These are phyloP conservation scores for Tachystola acroxantha DNA, from an alignment of 2,888 invertebrate genomes.

Conservation along the genomic window DNA sequence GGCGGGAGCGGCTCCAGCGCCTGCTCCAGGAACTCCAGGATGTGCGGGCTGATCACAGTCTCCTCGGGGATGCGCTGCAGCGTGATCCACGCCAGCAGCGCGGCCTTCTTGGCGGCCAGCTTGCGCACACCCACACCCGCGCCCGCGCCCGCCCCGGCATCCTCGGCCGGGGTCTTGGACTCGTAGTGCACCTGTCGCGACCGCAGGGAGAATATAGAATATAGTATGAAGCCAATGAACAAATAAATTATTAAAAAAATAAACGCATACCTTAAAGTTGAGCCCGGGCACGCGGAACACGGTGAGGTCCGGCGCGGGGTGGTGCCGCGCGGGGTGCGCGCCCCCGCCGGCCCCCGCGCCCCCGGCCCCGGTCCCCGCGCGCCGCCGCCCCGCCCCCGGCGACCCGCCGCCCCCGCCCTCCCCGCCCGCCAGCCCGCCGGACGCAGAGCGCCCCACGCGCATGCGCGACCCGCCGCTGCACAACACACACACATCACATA, in stretches of 20 bases:
- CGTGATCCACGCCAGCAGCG: slow-evolving; percentile 96
- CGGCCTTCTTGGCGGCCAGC: slow-evolving; percentile 89
- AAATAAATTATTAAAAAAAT: too few species aligned
- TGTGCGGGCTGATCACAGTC: slow-evolving; percentile 97
- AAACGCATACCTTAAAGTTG: slow-evolving; percentile 93
- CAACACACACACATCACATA: not conserved
- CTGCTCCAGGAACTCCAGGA: slow-evolving; percentile 97
- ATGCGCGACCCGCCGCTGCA: slow-evolving; percentile 63
- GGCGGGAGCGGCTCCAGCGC: slow-evolving; percentile 95
- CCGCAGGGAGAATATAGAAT: not conserved
- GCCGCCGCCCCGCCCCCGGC: slow-evolving; percentile 36
- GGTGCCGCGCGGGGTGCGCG: slow-evolving; percentile 42
- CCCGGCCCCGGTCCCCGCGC: slow-evolving; percentile 20
- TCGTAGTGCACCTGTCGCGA: slow-evolving; percentile 87
- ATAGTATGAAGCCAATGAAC: not conserved
- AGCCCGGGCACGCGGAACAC: slow-evolving; percentile 95
- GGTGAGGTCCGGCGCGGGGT: slow-evolving; percentile 85
- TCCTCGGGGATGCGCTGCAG: slow-evolving; percentile 98
- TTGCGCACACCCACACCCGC: slow-evolving; percentile 61
- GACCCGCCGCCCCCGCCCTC: slow-evolving; percentile 39
- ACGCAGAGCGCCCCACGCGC: slow-evolving; percentile 85
- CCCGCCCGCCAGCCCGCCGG: slow-evolving; percentile 79
- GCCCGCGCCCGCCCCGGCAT: slow-evolving; percentile 35
- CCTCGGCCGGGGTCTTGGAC: slow-evolving; percentile 84
- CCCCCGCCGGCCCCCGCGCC: slow-evolving; percentile 35